Base-by-base conservation (phyloP, 1,140 invertebrate genomes). In the Procambarus virginalis region DNA sequence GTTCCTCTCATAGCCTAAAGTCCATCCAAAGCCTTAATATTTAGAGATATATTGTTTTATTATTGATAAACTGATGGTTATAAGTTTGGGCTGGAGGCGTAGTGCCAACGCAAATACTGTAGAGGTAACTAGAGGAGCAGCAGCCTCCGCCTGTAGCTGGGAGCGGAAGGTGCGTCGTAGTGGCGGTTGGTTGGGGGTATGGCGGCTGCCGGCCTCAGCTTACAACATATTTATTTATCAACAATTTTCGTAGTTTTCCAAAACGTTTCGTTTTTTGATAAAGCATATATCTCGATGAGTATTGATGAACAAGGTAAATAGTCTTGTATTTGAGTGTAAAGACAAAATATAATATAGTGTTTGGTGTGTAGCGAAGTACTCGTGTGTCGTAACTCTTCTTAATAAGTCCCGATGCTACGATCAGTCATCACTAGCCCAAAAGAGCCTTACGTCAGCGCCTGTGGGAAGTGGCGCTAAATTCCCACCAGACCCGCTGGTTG, bases 401-500 rank as follows among this genome's bases (percentile, higher is more conserved):
- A 58, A 58, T 58, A 58, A 9, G 55, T 58, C 55, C 55, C 12
- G 55, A 58, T 58, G 55, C 55, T 68, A 4, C 4, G 64, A 17
- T 68, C 64, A 68, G 20, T 17, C 64, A 68, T 4, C 64, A 68
- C 10, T 20, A 68, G 64, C 64, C 64, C 1, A 20, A 4, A 68
- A 17, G 10, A 20, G 64, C 64, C 64, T 4, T 17, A 10, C 68
- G 68, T 70, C 68, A 34, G 68, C n/a, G 4, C n/a, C 20, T 70
- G 68, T 70, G 68, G 68, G 68, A 68, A 68, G 22, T 17, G 80
- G 58, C 22, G 58, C 80, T 82, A 48, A 81, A 82, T 68, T 82
- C 80, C 80, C 64, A 68, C 58, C 34, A 46, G 80, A 68, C 80
- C 34, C 10, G 58, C 55, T 64, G 9, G 55, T 58, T 58, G 55